Evolutionary conservation across 2,888 invertebrate genomes (phyloP).

Genomic region (Euzetes globulus): DNA sequence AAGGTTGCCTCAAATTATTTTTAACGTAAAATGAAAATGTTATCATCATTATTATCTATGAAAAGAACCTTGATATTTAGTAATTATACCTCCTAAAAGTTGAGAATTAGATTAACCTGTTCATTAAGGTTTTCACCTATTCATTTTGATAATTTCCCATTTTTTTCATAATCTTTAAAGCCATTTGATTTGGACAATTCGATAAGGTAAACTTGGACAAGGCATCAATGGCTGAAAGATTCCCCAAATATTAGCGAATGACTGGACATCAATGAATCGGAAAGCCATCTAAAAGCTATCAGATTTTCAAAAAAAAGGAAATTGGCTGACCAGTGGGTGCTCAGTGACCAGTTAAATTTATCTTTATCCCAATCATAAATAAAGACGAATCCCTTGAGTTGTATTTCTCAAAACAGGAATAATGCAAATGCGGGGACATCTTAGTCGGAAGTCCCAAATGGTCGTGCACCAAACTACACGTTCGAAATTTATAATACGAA

Average conservation of each 20-base stretch:
- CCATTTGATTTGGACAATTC: too few species aligned
- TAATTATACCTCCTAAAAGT: too few species aligned
- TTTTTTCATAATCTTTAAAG: too few species aligned
- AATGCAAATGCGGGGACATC: slow-evolving; percentile 34
- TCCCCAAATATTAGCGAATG: slow-evolving; percentile 91
- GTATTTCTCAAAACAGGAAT: background rate
- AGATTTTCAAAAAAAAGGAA: slow-evolving; percentile 60
- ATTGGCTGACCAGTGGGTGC: slow-evolving; percentile 69
- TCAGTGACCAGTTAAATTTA: slow-evolving; percentile 56
- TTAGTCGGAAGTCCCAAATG: slow-evolving; percentile 55
- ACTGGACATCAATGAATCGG: slow-evolving; percentile 86
- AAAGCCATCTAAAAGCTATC: slow-evolving; percentile 68
- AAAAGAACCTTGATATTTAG: too few species aligned
- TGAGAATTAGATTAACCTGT: too few species aligned
- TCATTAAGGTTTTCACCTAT: too few species aligned
- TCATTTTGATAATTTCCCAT: too few species aligned
- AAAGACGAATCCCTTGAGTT: background rate
- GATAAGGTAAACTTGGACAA: slow-evolving; percentile 97
- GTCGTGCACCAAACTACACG: slow-evolving; percentile 90
- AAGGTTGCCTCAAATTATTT: too few species aligned
- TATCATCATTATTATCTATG: too few species aligned
- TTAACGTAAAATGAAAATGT: too few species aligned
- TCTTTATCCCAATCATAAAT: background rate
- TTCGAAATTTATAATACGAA: slow-evolving; percentile 73
- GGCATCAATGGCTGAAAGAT: slow-evolving; percentile 83